These are phyloP conservation scores for Alligator mississippiensis DNA, from an alignment of 2,113 vertebrate species.

Conservation along the genomic window DNA sequence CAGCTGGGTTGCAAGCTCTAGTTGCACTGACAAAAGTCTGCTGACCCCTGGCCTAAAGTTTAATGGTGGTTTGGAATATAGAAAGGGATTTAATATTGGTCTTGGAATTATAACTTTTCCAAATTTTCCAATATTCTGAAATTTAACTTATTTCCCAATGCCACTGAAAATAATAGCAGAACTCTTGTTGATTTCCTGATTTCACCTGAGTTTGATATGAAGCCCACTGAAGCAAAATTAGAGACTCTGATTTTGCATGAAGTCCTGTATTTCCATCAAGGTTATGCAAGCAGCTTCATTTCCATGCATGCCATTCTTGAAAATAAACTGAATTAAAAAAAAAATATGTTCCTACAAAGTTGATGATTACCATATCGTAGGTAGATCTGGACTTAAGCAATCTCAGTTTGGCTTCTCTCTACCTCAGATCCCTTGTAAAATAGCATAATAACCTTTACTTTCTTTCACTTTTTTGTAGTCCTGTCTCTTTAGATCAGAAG, in stretches of 20 bases:
- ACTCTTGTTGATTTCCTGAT: neutral
- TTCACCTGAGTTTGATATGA: neutral
- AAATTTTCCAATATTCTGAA: neutral
- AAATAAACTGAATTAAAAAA: neutral
- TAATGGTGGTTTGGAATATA: rapidly evolving
- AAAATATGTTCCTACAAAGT: neutral
- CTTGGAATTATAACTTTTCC: neutral
- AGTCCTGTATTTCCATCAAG: neutral
- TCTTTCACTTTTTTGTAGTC: neutral
- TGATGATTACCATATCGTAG: neutral
- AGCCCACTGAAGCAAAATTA: neutral
- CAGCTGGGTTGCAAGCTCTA: too few relatives aligned
- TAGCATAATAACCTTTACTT: neutral
- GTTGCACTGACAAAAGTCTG: too few relatives aligned
- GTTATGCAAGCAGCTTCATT: neutral
- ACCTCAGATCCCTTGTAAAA: neutral
- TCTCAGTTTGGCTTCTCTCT: neutral
- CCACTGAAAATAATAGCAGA: neutral
- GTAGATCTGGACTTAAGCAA: neutral
- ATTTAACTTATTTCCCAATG: neutral
- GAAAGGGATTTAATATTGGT: neutral
- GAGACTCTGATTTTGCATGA: neutral
- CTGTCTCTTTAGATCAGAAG: neutral
- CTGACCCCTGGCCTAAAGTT: neutral
- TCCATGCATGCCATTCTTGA: neutral